Percentiles rank a stretch among this genome's conserved stretches.
Conservation (phyloP, 2,797 vertebrate species). For the Miichthys miiuy region DNA sequence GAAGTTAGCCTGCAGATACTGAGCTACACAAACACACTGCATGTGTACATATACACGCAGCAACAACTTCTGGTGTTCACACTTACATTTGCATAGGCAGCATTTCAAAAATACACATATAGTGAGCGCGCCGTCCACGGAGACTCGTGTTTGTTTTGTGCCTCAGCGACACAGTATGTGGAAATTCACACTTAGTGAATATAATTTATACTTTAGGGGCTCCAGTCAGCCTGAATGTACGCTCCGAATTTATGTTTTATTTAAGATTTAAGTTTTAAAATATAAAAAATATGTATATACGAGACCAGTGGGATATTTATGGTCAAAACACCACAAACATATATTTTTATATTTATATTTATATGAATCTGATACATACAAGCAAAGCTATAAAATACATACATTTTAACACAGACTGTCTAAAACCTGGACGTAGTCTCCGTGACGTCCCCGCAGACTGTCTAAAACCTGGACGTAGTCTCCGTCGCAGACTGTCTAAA, state of each 20-base stretch:
- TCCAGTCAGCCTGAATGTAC: not conserved
- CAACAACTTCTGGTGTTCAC: not conserved
- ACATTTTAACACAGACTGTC: no score
- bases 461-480: no score
- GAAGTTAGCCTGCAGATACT: conserved; percentile 17
- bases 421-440: no score
- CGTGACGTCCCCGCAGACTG: no score
- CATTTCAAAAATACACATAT: conserved; percentile 1
- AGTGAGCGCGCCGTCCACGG: conserved; percentile 4
- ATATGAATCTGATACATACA: no score
- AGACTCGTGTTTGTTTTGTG: conserved; percentile 11
- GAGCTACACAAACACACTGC: not conserved
- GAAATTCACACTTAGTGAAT: not conserved
- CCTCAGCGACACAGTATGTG: no score
- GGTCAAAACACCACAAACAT: no score
- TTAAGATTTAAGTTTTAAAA: not conserved
- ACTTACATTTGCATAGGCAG: not conserved
- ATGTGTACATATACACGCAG: not conserved
- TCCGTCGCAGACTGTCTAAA: no score
- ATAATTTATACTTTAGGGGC: not conserved
- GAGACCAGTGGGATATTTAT: no score
- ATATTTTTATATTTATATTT: no score
- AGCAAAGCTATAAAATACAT: no score
- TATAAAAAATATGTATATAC: no score
- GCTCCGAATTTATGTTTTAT: not conserved